Evolutionary conservation across 2,888 invertebrate species (phyloP).

Genomic region (Noctua janthe): DNA sequence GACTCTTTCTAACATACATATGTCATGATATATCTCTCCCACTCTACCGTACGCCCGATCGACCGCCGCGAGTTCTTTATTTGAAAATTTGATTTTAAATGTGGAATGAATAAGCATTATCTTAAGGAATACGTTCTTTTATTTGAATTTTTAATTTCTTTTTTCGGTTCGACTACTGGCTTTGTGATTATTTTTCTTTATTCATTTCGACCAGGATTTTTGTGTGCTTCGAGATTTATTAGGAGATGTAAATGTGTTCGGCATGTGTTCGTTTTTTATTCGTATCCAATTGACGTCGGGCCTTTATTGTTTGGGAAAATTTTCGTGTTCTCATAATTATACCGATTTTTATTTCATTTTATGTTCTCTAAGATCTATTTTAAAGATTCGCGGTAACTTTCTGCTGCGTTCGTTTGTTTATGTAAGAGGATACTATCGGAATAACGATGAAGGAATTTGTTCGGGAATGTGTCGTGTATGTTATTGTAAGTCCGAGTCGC

Average conservation of each 20-base stretch:
- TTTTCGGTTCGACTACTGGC: slow-evolving; percentile 86
- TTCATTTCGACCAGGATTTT: slow-evolving; percentile 80
- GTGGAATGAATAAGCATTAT: slow-evolving; percentile 91
- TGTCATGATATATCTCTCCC: slow-evolving; percentile 77
- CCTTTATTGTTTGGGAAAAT: slow-evolving; percentile 73
- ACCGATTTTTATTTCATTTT: slow-evolving; percentile 68
- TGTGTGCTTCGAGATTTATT: slow-evolving; percentile 85
- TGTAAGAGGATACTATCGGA: slow-evolving; percentile 75
- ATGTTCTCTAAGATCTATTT: slow-evolving; percentile 62
- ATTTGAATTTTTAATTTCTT: slow-evolving; percentile 89
- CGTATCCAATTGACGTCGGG: slow-evolving; percentile 73
- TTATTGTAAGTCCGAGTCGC: slow-evolving; percentile 79
- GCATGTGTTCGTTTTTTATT: slow-evolving; percentile 75
- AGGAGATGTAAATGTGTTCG: slow-evolving; percentile 84
- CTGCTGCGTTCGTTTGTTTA: slow-evolving; percentile 72
- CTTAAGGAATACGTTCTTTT: slow-evolving; percentile 89
- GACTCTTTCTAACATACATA: slow-evolving; percentile 83
- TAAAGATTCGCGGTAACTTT: slow-evolving; percentile 61
- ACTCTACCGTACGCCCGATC: slow-evolving; percentile 83
- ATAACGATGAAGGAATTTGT: slow-evolving; percentile 75
- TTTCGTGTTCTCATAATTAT: slow-evolving; percentile 70
- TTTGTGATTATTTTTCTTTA: slow-evolving; percentile 81
- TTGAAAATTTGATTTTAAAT: slow-evolving; percentile 91
- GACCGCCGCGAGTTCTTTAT: slow-evolving; percentile 88
- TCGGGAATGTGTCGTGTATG: slow-evolving; percentile 77